Percentiles rank a stretch among this genome's conserved stretches.
phyloP scores from a whole-genome alignment of 2,113 vertebrate genomes.

The Lycocorax pyrrhopterus region DNA sequence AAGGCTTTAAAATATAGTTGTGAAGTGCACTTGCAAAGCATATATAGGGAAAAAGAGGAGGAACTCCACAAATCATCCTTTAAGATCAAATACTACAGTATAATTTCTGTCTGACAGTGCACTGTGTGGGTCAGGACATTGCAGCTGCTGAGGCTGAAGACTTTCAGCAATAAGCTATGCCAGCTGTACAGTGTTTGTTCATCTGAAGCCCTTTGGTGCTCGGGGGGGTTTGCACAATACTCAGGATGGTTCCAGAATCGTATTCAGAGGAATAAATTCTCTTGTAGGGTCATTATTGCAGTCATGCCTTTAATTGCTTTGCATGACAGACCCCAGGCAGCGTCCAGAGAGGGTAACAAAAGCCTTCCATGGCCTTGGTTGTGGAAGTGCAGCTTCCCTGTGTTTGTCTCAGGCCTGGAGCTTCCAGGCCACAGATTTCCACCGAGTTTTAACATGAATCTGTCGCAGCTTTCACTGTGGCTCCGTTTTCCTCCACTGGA shows the following conservation, averaged over 20 bases:
- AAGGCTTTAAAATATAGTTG: neutral
- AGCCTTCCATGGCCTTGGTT: neutral
- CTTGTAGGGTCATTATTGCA: neutral
- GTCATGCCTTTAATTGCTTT: neutral
- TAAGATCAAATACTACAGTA: neutral
- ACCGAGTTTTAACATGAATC: neutral
- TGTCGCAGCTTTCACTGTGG: neutral
- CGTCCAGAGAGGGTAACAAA: neutral
- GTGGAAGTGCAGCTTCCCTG: neutral
- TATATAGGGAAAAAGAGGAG: neutral
- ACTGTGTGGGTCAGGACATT: neutral
- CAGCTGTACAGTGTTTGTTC: neutral
- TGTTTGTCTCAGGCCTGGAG: neutral
- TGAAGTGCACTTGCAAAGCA: neutral
- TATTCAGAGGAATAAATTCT: neutral
- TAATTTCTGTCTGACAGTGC: neutral
- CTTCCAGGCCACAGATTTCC: neutral
- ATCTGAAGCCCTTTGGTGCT: neutral
- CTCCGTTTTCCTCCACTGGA: neutral
- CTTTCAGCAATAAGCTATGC: neutral
- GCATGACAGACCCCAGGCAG: neutral
- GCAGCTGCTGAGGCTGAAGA: neutral
- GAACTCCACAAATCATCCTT: neutral
- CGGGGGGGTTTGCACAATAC: neutral
- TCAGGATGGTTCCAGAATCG: fast-evolving